Percentiles rank a stretch among this genome's conserved stretches.
These are phyloP conservation scores for Sinonovacula constricta DNA, from an alignment of 1,140 invertebrate species.

Conservation along the genomic window DNA sequence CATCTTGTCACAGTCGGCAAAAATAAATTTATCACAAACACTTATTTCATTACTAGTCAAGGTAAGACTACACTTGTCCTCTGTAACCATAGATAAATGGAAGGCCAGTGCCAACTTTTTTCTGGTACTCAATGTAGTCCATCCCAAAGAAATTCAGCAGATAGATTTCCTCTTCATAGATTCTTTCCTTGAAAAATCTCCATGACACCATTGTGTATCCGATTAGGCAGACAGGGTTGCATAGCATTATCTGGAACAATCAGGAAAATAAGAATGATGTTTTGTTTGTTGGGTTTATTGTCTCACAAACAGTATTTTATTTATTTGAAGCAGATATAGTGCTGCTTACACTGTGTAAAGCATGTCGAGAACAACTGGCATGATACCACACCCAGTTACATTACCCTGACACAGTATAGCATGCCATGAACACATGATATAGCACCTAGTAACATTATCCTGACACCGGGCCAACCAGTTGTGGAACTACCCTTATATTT, in stretches of 20 bases:
- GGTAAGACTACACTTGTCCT: constrained; percentile 57
- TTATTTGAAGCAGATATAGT: background rate
- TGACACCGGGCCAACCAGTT: background rate
- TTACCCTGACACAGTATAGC: background rate
- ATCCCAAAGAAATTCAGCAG: constrained; percentile 95
- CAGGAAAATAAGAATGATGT: background rate
- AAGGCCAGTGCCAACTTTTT: constrained; percentile 91
- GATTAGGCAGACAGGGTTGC: constrained; percentile 94
- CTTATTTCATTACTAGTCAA: too few relatives aligned
- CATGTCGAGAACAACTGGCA: background rate
- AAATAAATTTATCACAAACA: too few relatives aligned
- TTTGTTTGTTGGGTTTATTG: background rate
- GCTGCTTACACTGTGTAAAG: background rate
- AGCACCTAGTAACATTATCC: background rate
- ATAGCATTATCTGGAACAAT: constrained; percentile 86
- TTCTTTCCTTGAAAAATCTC: constrained; percentile 94
- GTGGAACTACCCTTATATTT: too few relatives aligned
- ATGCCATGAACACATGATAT: background rate
- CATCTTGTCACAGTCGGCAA: too few relatives aligned
- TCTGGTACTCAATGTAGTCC: constrained; percentile 93
- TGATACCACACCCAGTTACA: background rate
- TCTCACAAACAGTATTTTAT: background rate
- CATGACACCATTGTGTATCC: constrained; percentile 89
- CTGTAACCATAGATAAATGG: constrained; percentile 90
- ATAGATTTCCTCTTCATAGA: constrained; percentile 93